These are phyloP conservation scores for Australoheros scitulus DNA, from an alignment of 2,113 vertebrate species.

Conservation along the genomic window DNA sequence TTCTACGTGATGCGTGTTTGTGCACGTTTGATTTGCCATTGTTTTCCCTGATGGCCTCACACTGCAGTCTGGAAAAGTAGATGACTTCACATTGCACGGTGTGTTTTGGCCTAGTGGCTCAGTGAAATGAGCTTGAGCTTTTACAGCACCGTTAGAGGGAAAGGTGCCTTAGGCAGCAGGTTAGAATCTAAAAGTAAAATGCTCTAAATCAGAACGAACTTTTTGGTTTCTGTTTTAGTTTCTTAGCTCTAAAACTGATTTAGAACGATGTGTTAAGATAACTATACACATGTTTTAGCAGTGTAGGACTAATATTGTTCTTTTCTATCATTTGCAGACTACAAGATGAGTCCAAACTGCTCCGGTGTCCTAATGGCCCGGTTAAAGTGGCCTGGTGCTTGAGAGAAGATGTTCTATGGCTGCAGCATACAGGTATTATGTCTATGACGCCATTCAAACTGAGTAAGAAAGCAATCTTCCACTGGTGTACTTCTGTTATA, in stretches of 20 bases:
- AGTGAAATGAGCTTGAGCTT: slow-evolving; percentile 12
- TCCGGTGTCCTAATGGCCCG: not conserved
- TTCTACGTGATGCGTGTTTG: not conserved
- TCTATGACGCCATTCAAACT: not conserved
- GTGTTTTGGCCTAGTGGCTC: not conserved
- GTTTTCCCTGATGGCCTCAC: slow-evolving; percentile 7
- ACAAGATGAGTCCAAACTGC: slow-evolving; percentile 20
- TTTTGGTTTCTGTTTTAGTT: not conserved
- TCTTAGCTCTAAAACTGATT: not conserved
- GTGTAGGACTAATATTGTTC: not conserved
- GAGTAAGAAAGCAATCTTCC: not conserved
- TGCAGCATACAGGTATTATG: slow-evolving; percentile 29
- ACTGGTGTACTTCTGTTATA: not conserved
- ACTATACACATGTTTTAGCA: not conserved
- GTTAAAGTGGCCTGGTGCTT: not conserved
- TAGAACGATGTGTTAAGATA: not conserved
- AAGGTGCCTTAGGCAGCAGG: not conserved
- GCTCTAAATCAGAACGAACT: not conserved
- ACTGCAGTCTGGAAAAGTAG: slow-evolving; percentile 6
- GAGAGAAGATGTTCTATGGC: slow-evolving; percentile 4
- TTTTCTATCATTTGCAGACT: slow-evolving; percentile 26
- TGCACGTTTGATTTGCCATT: not conserved
- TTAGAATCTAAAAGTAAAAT: slow-evolving; percentile 16
- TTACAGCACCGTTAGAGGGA: not conserved
- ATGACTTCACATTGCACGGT: not conserved